Conservation (phyloP, 2,888 invertebrate species). For the Lepidonotus clava region DNA sequence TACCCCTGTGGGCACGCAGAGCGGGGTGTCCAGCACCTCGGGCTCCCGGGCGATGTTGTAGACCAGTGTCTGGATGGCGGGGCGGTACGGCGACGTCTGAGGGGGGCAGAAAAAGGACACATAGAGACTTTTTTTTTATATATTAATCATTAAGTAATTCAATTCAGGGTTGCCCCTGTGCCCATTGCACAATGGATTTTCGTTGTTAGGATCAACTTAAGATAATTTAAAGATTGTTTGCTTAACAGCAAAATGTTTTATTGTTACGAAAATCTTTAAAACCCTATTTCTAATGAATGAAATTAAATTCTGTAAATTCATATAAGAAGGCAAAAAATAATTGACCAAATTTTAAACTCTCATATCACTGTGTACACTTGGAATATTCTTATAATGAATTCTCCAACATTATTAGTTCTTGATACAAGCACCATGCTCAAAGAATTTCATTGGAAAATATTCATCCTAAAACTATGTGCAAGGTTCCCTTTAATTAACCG, state of each 20-base stretch:
- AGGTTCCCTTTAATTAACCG: not conserved
- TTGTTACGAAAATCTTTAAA: too few relatives aligned
- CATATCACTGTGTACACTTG: too few relatives aligned
- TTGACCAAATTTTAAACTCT: too few relatives aligned
- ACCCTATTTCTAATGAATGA: too few relatives aligned
- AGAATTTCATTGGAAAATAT: not conserved
- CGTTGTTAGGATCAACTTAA: too few relatives aligned
- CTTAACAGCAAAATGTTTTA: too few relatives aligned
- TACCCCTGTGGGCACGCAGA: not conserved
- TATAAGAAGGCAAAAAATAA: too few relatives aligned
- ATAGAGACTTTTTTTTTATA: not conserved
- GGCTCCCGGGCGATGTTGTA: not conserved
- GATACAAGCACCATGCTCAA: not conserved
- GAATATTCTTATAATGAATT: too few relatives aligned
- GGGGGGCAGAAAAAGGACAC: not conserved
- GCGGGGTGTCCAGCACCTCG: not conserved
- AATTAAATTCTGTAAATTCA: too few relatives aligned
- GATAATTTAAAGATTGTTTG: too few relatives aligned
- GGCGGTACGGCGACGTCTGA: slow-evolving; percentile 7
- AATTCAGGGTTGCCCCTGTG: too few relatives aligned
- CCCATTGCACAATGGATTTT: too few relatives aligned
- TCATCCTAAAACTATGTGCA: not conserved
- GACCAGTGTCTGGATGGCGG: not conserved
- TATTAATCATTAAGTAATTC: not conserved
- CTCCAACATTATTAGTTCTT: not conserved